A percentile compares a stretch with the other conserved stretches of the same genome.
phyloP scores from a whole-genome alignment of 2,888 invertebrate species.

The Xanthostigma xanthostigma region DNA sequence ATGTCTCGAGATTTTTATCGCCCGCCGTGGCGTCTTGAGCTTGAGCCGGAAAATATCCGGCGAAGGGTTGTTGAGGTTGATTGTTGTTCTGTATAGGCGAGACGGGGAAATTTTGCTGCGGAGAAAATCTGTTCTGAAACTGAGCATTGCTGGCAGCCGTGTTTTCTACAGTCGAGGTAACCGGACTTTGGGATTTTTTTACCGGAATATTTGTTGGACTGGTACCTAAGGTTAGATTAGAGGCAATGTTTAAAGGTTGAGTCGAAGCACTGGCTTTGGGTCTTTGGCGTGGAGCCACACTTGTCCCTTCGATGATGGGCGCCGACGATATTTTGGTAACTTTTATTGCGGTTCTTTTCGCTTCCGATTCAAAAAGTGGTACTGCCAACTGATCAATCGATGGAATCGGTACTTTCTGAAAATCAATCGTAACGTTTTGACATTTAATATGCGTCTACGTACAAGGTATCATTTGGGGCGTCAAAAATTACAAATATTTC shows the following conservation, averaged over 20 bases:
- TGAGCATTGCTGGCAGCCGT: constrained; percentile 11
- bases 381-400: constrained; percentile 45
- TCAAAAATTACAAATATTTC: not conserved
- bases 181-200: constrained; percentile 27
- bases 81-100: constrained; percentile 15
- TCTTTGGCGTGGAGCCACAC: constrained; percentile 67
- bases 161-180: constrained; percentile 13
- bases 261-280: constrained; percentile 48
- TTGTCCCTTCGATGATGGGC: constrained; percentile 51
- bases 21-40: constrained; percentile 9
- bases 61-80: constrained; percentile 12
- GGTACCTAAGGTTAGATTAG: constrained; percentile 34
- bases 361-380: constrained; percentile 56
- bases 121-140: constrained; percentile 24
- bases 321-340: constrained; percentile 28
- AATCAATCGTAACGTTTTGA: constrained; percentile 9
- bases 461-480: not conserved
- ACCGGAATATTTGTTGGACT: constrained; percentile 32
- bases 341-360: constrained; percentile 39
- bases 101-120: constrained; percentile 26
- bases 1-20: constrained; percentile 36
- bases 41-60: constrained; percentile 7
- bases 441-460: not conserved
- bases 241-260: constrained; percentile 24
- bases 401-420: constrained; percentile 49